These are phyloP conservation scores for Diphyllodes magnificus DNA, from an alignment of 2,113 vertebrate genomes.

Conservation along the genomic window DNA sequence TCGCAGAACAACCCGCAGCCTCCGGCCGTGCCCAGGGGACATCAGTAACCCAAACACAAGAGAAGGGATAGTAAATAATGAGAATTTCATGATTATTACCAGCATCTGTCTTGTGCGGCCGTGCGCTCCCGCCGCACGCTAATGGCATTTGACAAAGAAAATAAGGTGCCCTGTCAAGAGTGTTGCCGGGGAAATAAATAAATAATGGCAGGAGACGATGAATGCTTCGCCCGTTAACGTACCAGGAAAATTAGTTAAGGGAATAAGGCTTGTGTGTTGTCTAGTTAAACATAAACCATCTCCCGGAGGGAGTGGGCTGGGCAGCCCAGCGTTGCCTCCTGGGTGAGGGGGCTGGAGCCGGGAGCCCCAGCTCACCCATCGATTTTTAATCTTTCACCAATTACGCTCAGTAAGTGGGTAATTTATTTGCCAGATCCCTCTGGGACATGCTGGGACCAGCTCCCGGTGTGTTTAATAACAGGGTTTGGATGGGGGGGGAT, in stretches of 20 bases:
- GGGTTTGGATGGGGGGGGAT: background rate
- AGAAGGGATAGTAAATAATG: constrained; percentile 47
- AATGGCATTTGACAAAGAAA: constrained; percentile 62
- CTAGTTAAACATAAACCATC: constrained; percentile 34
- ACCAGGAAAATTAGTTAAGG: constrained; percentile 38
- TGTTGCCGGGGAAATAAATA: constrained; percentile 43
- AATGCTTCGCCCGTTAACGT: background rate
- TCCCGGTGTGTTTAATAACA: background rate
- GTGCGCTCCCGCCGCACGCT: background rate
- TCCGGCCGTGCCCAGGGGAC: background rate
- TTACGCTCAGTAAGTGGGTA: background rate
- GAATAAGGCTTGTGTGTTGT: background rate
- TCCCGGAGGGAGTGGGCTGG: background rate
- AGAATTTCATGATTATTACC: constrained; percentile 44
- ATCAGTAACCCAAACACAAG: constrained; percentile 33
- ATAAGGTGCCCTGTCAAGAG: constrained; percentile 48
- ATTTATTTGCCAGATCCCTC: constrained; percentile 16
- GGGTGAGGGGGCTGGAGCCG: accelerated
- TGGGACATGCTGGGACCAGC: background rate
- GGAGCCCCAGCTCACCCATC: background rate
- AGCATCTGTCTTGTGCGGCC: constrained; percentile 33
- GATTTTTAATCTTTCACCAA: constrained; percentile 52
- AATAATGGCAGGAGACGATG: constrained; percentile 26
- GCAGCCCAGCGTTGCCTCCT: background rate
- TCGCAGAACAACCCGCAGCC: background rate